Conservation (phyloP, 1,140 invertebrate species). For the Lineus longissimus region DNA sequence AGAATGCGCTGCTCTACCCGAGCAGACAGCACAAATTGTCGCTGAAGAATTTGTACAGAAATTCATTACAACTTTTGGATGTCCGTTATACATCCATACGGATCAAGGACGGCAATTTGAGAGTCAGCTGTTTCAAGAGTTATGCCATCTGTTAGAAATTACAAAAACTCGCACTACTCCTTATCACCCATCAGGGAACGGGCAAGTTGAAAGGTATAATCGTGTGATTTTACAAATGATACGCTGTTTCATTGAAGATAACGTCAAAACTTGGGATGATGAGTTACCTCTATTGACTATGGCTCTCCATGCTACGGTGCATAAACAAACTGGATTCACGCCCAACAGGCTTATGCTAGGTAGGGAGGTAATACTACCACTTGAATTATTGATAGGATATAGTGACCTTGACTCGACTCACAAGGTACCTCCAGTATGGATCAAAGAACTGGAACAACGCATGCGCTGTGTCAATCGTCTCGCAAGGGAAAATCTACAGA, state of each 20-base stretch:
- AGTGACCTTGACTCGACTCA: too few relatives aligned
- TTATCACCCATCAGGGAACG: conserved; percentile 18
- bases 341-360: conserved; percentile 11
- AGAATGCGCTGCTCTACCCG: not conserved
- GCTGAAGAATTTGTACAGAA: not conserved
- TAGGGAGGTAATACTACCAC: not conserved
- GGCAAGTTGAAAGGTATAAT: conserved; percentile 9
- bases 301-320: conserved; percentile 8
- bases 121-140: conserved; percentile 10
- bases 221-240: conserved; percentile 4
- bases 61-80: conserved; percentile 10
- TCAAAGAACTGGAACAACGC: too few relatives aligned
- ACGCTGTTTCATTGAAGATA: not conserved
- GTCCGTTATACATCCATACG: conserved; percentile 12
- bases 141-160: conserved; percentile 16
- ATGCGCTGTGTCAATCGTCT: too few relatives aligned
- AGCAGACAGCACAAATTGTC: not conserved
- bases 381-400: too few relatives aligned
- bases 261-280: conserved; percentile 11
- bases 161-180: conserved; percentile 19
- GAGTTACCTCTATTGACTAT: conserved; percentile 7
- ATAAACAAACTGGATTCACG: conserved; percentile 6
- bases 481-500: too few relatives aligned
- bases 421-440: too few relatives aligned
- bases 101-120: conserved; percentile 14